These are phyloP conservation scores for Trisateles emortualis DNA, from an alignment of 2,888 invertebrate species.

Conservation along the genomic window DNA sequence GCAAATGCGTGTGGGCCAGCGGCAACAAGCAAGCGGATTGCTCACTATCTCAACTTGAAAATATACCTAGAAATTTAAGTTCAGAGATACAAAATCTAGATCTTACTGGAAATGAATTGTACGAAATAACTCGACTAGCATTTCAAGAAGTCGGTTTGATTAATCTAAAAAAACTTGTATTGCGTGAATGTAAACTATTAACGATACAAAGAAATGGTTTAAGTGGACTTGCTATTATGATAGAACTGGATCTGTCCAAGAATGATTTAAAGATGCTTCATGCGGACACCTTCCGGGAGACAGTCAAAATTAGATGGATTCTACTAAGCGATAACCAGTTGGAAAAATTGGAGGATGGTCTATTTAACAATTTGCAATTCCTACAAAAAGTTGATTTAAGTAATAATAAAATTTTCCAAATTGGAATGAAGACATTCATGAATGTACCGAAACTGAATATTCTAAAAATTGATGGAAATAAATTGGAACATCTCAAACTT, in stretches of 20 bases:
- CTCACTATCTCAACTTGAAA: conserved; percentile 87
- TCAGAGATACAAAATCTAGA: conserved; percentile 91
- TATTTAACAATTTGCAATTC: conserved; percentile 91
- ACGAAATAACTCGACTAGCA: conserved; percentile 88
- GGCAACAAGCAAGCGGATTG: conserved; percentile 95
- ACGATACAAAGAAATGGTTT: conserved; percentile 92
- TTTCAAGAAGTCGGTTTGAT: conserved; percentile 90
- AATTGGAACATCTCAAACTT: conserved; percentile 89
- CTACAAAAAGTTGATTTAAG: conserved; percentile 92
- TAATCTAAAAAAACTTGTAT: conserved; percentile 93
- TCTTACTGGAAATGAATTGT: conserved; percentile 90
- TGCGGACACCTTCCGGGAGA: conserved; percentile 90
- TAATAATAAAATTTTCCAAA: conserved; percentile 90
- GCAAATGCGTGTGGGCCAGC: conserved; percentile 94
- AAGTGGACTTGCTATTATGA: conserved; percentile 91
- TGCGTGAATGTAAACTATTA: conserved; percentile 91
- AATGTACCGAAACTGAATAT: conserved; percentile 89
- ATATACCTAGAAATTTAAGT: conserved; percentile 91
- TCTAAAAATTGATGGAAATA: conserved; percentile 91
- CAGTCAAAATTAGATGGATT: conserved; percentile 90
- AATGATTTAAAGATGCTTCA: conserved; percentile 90
- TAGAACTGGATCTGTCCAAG: conserved; percentile 93
- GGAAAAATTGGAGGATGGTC: conserved; percentile 89
- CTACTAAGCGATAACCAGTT: conserved; percentile 92
- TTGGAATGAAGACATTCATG: conserved; percentile 91